Percentiles rank a stretch among this genome's conserved stretches.
Conservation (phyloP, 2,888 invertebrate genomes). For the Pherbina coryleti region DNA sequence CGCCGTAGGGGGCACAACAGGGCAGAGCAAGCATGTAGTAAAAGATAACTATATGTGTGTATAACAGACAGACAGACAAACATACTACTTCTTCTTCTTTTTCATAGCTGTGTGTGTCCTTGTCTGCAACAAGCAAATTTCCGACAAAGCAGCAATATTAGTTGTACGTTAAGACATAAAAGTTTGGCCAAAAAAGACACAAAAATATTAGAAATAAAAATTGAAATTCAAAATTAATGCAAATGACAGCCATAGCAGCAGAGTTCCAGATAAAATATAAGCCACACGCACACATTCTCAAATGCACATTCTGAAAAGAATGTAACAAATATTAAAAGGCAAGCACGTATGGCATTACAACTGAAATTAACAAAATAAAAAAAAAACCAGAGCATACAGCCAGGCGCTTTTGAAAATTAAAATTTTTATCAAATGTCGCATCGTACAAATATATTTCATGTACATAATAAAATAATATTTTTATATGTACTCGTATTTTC, state of each 20-base stretch:
- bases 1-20: background rate
- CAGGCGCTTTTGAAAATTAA: too few species aligned
- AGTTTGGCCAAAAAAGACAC: background rate
- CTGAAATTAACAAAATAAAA: background rate
- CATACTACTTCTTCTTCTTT: background rate
- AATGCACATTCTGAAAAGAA: too few species aligned
- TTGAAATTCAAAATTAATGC: slow-evolving; percentile 32
- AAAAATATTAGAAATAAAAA: background rate
- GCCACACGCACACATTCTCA: background rate
- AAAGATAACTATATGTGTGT: background rate
- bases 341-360: background rate
- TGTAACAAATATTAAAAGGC: background rate
- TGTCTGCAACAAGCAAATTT: background rate
- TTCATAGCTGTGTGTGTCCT: background rate
- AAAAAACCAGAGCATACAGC: background rate
- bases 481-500: too few species aligned
- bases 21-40: background rate
- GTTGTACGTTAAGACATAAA: background rate
- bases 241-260: slow-evolving; percentile 20
- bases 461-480: too few species aligned
- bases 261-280: background rate
- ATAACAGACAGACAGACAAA: background rate
- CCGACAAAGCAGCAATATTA: background rate
- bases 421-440: too few species aligned
- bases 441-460: too few species aligned